Base-by-base conservation (phyloP, 2,888 invertebrate species). In the Eubasilissa splendida region DNA sequence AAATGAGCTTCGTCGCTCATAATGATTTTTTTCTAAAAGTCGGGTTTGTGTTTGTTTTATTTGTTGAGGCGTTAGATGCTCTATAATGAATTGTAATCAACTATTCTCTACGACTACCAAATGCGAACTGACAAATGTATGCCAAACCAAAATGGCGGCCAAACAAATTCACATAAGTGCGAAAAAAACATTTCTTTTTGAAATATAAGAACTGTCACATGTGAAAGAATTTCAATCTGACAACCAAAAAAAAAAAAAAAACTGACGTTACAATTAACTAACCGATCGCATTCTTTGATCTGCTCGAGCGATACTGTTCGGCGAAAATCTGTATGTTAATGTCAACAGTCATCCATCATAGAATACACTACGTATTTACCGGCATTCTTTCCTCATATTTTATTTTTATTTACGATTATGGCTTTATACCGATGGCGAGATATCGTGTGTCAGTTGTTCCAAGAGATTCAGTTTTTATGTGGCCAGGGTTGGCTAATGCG, bases 201-300 rank as follows among this genome's bases (percentile, higher is more conserved):
- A 9, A 66, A 42, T 66, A 66, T 66, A 33, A 22, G 1, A n/a
- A 68, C 14, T 68, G 68, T 50, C 68, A 68, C 68, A 68, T 68
- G 12, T 42, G 50, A 52, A 12, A 9, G 58, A 42, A n/a, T 42
- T 42, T 50, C 68, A 68, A 50, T 12, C 12, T 63, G 22, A 63
- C 63, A 63, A 63, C 33, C 10, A 12, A 63, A 63, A 63, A 12
- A 12, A 63, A 63, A 63, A 12, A 63, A 7, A 31, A 33, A 31
- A 31, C 63, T 42, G 42, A 42, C 42, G 2, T 42, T 42, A 42
- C 42, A 42, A 63, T 63, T 63, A 31, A 63, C 11, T 7, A 33
- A 63, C 33, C 63, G 63, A 63, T 63, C 33, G 31, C 63, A 3
- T 33, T 31, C 63, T 63, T 11, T n/a, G 33, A 33, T 60, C 63